Percentiles rank a stretch among this genome's conserved stretches.
These are phyloP conservation scores for Gastracanthus pulcherrimus DNA, from an alignment of 2,888 invertebrate species.

Conservation along the genomic window DNA sequence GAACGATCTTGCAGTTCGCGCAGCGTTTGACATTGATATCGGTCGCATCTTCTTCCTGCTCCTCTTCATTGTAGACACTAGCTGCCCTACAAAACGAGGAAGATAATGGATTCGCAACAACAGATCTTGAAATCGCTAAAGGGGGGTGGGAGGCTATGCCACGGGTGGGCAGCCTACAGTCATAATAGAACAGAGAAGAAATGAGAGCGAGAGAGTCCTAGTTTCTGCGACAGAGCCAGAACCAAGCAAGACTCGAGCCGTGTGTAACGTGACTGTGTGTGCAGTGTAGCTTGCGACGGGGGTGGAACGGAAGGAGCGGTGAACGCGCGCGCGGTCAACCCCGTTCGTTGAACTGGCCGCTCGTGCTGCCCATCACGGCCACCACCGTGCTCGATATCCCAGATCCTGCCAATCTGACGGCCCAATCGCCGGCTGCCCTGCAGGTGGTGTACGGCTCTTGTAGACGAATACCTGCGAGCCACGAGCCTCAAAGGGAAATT, in stretches of 20 bases:
- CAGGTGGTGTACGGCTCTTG: too few species aligned
- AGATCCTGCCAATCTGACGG: constrained; percentile 12
- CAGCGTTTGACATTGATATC: too few species aligned
- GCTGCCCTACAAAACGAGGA: not conserved
- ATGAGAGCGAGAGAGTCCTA: constrained; percentile 19
- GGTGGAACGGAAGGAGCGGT: not conserved
- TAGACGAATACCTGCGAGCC: not conserved
- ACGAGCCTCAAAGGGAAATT: constrained; percentile 12
- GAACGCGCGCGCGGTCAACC: constrained; percentile 29
- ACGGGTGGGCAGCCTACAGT: not conserved
- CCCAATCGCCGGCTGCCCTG: not conserved
- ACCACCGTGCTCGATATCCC: not conserved
- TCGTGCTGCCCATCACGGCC: too few species aligned
- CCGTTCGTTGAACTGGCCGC: constrained; percentile 35
- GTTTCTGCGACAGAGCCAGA: not conserved
- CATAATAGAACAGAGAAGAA: not conserved
- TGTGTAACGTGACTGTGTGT: not conserved
- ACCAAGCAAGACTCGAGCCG: not conserved
- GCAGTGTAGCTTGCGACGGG: not conserved
- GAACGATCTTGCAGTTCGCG: too few species aligned
- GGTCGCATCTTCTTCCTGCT: too few species aligned
- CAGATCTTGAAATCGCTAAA: not conserved
- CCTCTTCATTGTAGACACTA: not conserved
- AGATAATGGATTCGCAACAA: not conserved
- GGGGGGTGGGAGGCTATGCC: not conserved